Evolutionary conservation across 1,140 invertebrate genomes (phyloP).

Genomic region (Sitophilus oryzae): DNA sequence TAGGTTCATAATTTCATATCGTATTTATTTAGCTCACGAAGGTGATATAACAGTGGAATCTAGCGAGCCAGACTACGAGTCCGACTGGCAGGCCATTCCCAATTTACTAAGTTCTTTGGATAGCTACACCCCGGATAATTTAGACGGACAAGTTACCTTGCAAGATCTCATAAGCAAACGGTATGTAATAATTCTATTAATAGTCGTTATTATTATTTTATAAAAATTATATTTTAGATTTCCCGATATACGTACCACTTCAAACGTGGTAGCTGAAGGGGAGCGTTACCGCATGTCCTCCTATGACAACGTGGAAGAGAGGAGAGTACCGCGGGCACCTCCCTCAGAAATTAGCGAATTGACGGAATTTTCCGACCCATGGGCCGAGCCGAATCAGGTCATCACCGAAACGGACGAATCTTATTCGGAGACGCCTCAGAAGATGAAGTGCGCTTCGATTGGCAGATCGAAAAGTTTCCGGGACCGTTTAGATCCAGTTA

Average conservation of each 20-base stretch:
- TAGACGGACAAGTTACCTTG: slow-evolving; percentile 56
- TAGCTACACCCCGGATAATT: slow-evolving; percentile 44
- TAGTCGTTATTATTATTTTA: neutral
- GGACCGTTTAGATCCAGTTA: slow-evolving; percentile 62
- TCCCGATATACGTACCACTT: slow-evolving; percentile 39
- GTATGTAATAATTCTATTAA: slow-evolving; percentile 35
- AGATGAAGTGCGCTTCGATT: slow-evolving; percentile 41
- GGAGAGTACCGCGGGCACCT: slow-evolving; percentile 33
- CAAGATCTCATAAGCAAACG: slow-evolving; percentile 72
- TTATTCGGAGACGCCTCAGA: slow-evolving; percentile 33
- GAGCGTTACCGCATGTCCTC: slow-evolving; percentile 56
- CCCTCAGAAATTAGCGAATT: slow-evolving; percentile 41
- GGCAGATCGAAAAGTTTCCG: slow-evolving; percentile 65
- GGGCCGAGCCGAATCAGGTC: slow-evolving; percentile 37
- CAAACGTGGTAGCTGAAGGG: slow-evolving; percentile 28
- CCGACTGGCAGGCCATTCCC: slow-evolving; percentile 40
- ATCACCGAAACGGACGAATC: slow-evolving; percentile 37
- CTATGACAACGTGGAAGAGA: slow-evolving; percentile 67
- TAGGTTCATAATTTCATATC: neutral
- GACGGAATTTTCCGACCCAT: slow-evolving; percentile 42
- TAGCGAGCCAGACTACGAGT: slow-evolving; percentile 49
- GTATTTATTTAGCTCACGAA: slow-evolving; percentile 30
- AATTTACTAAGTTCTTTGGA: slow-evolving; percentile 32
- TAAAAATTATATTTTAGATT: slow-evolving; percentile 29
- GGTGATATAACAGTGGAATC: slow-evolving; percentile 41